Conservation (phyloP, 2,113 vertebrate genomes). For the Talpa occidentalis region DNA sequence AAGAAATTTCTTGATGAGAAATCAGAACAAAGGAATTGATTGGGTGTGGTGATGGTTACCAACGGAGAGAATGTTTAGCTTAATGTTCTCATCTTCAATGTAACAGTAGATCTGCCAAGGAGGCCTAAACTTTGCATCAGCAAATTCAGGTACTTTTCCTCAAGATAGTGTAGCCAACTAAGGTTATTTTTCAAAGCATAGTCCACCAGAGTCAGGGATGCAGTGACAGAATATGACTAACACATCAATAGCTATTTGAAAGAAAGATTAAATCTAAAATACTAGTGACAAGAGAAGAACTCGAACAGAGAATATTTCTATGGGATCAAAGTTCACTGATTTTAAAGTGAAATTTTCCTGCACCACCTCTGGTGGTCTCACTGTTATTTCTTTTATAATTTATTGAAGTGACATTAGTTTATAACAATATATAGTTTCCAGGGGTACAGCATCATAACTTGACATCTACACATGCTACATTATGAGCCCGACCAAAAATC, state of each 20-base stretch:
- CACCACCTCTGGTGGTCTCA: neutral
- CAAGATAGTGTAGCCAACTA: neutral
- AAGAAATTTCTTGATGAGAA: neutral
- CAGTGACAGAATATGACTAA: conserved; percentile 43
- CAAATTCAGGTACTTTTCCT: neutral
- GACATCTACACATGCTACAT: neutral
- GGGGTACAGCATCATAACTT: neutral
- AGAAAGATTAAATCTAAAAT: conserved; percentile 61
- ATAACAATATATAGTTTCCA: neutral
- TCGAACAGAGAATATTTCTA: neutral
- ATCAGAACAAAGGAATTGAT: neutral
- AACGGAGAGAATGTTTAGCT: neutral
- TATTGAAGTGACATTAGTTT: neutral
- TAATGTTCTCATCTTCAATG: neutral
- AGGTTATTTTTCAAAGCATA: conserved; percentile 54
- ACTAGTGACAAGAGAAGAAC: neutral
- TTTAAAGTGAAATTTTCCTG: conserved; percentile 28
- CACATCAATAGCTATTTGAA: conserved; percentile 55
- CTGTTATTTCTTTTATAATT: neutral
- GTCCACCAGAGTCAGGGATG: conserved; percentile 27
- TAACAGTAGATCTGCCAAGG: neutral
- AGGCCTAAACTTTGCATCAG: neutral
- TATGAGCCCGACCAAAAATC: neutral
- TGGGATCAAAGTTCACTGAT: neutral
- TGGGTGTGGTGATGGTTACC: neutral